phyloP scores from a whole-genome alignment of 1,140 invertebrate species.

The Zaprionus inermis region DNA sequence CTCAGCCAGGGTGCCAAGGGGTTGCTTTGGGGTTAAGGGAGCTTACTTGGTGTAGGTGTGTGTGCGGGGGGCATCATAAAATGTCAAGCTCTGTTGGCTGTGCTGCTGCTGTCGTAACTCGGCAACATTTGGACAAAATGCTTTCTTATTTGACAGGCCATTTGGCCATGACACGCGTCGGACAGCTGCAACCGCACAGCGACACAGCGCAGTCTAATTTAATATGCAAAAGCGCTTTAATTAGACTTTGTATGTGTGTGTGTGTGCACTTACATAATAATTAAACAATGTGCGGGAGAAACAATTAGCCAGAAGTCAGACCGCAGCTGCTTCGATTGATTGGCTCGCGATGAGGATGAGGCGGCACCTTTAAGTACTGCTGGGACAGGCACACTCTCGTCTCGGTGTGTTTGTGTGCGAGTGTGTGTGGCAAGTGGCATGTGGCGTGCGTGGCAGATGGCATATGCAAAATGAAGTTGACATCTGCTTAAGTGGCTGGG shows the following conservation, averaged over 20 bases:
- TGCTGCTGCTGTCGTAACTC: conserved; percentile 47
- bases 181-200: conserved; percentile 66
- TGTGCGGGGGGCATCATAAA: conserved; percentile 67
- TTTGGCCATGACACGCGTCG: conserved; percentile 69
- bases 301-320: conserved; percentile 68
- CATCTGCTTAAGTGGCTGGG: conserved; percentile 80
- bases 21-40: not conserved
- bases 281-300: conserved; percentile 69
- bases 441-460: conserved; percentile 41
- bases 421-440: conserved; percentile 29
- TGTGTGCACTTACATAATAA: conserved; percentile 53
- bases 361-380: conserved; percentile 39
- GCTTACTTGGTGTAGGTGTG: conserved; percentile 16
- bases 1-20: not conserved
- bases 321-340: conserved; percentile 57
- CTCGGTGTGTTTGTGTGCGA: not conserved
- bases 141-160: conserved; percentile 81
- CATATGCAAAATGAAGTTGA: conserved; percentile 82
- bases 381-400: not conserved
- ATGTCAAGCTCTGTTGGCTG: conserved; percentile 73
- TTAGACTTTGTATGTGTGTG: conserved; percentile 46
- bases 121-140: conserved; percentile 80
- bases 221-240: conserved; percentile 77
- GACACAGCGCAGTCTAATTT: conserved; percentile 51
- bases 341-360: conserved; percentile 9